A percentile compares a stretch with the other conserved stretches of the same genome.
These are phyloP conservation scores for Mycogona germanica DNA, from an alignment of 2,888 invertebrate species.

Conservation along the genomic window DNA sequence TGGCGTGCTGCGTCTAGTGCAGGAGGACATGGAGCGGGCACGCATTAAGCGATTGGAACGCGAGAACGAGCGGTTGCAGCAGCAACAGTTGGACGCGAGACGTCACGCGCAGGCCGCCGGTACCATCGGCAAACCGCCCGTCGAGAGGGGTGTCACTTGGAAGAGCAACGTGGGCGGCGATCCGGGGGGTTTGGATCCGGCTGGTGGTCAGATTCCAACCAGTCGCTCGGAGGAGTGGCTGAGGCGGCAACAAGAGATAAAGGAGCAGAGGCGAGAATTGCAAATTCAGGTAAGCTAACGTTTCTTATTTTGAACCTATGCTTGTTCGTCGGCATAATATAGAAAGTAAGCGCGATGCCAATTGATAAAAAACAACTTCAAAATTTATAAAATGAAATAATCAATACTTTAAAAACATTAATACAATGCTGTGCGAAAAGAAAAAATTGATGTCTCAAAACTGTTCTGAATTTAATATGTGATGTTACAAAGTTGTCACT, in stretches of 20 bases:
- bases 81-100: conserved; percentile 17
- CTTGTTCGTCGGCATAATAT: too few species aligned
- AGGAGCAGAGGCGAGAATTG: conserved; percentile 17
- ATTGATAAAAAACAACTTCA: too few species aligned
- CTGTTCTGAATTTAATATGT: too few species aligned
- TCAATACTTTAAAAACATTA: too few species aligned
- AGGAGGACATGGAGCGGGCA: conserved; percentile 37
- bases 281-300: conserved; percentile 21
- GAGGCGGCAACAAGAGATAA: conserved; percentile 20
- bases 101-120: conserved; percentile 4
- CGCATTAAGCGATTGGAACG: conserved; percentile 30
- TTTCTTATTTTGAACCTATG: too few species aligned
- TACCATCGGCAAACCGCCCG: too few species aligned
- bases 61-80: conserved; percentile 20
- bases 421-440: too few species aligned
- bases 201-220: neutral
- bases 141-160: conserved; percentile 2
- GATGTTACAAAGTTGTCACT: neutral
- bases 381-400: too few species aligned
- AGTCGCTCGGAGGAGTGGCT: conserved; percentile 20
- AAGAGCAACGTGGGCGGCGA: conserved; percentile 4
- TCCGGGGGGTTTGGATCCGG: conserved; percentile 26
- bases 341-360: too few species aligned
- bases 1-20: conserved; percentile 33
- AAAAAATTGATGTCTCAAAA: too few species aligned